Base-by-base conservation (phyloP, 2,888 invertebrate genomes). In the Drosophila yooni region DNA sequence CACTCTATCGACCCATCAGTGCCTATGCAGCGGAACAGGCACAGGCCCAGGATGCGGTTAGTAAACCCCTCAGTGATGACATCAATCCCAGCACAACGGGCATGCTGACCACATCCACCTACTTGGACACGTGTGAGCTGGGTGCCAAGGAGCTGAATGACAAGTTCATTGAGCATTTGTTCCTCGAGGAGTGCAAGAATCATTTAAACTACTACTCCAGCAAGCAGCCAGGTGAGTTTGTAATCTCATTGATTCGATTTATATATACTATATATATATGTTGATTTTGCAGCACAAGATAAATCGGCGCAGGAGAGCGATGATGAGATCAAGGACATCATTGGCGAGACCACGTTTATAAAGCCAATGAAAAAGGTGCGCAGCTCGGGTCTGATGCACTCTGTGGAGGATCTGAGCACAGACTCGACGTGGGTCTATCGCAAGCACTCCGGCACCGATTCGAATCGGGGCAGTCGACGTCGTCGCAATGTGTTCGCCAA, bases 371-470 rank as follows among this genome's bases (percentile, higher is more conserved):
- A 95, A 2, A 95, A 96, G 31, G 95, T 96, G 2, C 94, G 96
- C 11, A 96, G 96, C 13, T 96, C 96, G 0, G 96, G 96, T 3
- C 94, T 96, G 61, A 93, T 96, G 8, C 96, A 96, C 90, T 96
- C 96, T 1, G 96, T 96, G 0, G 96, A 96, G 89, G 96, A 96
- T 84, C 93, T 96, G 15, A 96, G 95, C 54, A 96, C 96, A 0
- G 96, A 96, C 92, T 96, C 96, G 18, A 96, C 96, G 0, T 96
- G 96, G 90, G 96, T 96, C 0, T 96, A 96, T 90, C 96, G 96
- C 80, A 92, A 93, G 40, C 92, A 93, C 43, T 92, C 92, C 0
- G 92, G 92, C 21, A 90, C 84, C 25, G 93, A 93, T 71, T 93
- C 93, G 8, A 93, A 93, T 87, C 92, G 93, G 3, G 93, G 92